Evolutionary conservation across 2,797 vertebrate genomes (phyloP).

Genomic region (Leptoclinus maculatus): DNA sequence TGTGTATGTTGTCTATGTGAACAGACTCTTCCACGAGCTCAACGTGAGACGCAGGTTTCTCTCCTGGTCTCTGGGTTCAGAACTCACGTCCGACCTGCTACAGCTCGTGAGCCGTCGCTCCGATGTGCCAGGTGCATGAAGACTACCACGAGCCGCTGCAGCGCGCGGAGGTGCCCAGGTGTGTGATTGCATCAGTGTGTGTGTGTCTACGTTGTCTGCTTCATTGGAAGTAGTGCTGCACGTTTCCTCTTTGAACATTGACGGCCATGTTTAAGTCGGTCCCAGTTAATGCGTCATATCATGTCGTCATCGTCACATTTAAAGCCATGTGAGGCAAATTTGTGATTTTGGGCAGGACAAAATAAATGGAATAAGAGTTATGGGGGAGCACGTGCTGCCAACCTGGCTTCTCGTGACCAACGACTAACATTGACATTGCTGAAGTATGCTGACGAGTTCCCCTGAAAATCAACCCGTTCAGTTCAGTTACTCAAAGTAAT

Average conservation of each 20-base stretch:
- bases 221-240: background rate
- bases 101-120: background rate
- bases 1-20: background rate
- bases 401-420: too few species aligned
- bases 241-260: background rate
- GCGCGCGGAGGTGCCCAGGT: slow-evolving; percentile 58
- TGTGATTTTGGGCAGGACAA: too few species aligned
- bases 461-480: too few species aligned
- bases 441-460: too few species aligned
- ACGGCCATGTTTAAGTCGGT: background rate
- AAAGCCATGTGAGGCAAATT: too few species aligned
- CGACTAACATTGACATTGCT: too few species aligned
- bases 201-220: background rate
- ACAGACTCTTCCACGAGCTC: too few species aligned
- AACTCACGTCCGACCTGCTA: too few species aligned
- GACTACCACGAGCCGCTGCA: slow-evolving; percentile 67
- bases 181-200: background rate
- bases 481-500: too few species aligned
- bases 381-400: background rate
- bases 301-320: background rate
- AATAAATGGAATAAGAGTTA: background rate
- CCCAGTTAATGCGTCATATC: background rate
- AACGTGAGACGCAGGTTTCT: too few species aligned
- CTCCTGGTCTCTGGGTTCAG: background rate
- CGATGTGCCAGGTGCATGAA: slow-evolving; percentile 84